Percentiles rank a stretch among this genome's conserved stretches.
Evolutionary conservation across 1,140 invertebrate species (phyloP).

Genomic region (Carposina sasakii): DNA sequence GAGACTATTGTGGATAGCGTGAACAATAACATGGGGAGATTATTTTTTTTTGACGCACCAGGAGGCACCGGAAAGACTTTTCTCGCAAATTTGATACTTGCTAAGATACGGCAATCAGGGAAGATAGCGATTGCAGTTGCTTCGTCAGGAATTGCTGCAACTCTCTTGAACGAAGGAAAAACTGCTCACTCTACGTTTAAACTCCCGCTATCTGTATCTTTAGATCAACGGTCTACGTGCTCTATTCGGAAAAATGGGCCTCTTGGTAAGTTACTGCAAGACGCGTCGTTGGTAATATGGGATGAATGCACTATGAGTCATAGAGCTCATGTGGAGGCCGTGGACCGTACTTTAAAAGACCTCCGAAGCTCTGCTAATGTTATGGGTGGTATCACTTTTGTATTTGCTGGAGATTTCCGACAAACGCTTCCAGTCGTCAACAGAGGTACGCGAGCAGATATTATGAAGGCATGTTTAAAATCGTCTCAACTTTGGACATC

Average conservation of each 20-base stretch:
- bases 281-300: constrained; percentile 35
- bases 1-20: constrained; percentile 21
- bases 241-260: constrained; percentile 43
- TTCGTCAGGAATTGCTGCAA: constrained; percentile 16
- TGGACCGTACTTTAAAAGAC: too few relatives aligned
- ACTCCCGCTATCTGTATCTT: constrained; percentile 14
- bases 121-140: constrained; percentile 20
- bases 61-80: constrained; percentile 20
- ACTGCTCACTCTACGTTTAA: constrained; percentile 25
- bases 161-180: constrained; percentile 7
- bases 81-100: constrained; percentile 10
- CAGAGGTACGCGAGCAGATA: too few relatives aligned
- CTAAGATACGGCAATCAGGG: constrained; percentile 15
- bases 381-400: too few relatives aligned
- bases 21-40: constrained; percentile 13
- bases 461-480: too few relatives aligned
- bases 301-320: too few relatives aligned
- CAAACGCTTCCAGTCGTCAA: too few relatives aligned
- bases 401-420: too few relatives aligned
- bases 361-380: too few relatives aligned
- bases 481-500: too few relatives aligned
- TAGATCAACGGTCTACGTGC: constrained; percentile 28
- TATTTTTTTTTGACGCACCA: constrained; percentile 13
- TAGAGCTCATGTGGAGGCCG: too few relatives aligned
- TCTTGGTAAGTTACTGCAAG: constrained; percentile 35